Percentiles rank a stretch among this genome's conserved stretches.
These are phyloP conservation scores for Sebastes baramenuke DNA, from an alignment of 2,797 vertebrate genomes.

Conservation along the genomic window DNA sequence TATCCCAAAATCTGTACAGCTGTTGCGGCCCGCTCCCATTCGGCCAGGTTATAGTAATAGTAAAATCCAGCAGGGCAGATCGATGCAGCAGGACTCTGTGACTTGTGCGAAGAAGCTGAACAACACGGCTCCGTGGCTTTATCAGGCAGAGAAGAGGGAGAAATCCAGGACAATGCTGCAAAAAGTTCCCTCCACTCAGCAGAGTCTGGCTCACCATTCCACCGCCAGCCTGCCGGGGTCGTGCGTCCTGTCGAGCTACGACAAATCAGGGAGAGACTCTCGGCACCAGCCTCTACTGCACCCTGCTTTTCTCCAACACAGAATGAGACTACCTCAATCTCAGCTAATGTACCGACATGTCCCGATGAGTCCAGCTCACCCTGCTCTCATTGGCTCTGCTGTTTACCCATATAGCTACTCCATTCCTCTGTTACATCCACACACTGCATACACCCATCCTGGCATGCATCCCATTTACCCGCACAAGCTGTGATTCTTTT, in stretches of 20 bases:
- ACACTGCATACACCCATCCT: conserved; percentile 69
- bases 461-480: conserved; percentile 78
- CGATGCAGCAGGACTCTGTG: conserved; percentile 60
- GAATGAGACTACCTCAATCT: conserved; percentile 80
- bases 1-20: conserved; percentile 71
- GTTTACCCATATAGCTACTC: conserved; percentile 80
- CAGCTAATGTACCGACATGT: conserved; percentile 78
- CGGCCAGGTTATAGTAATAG: conserved; percentile 30
- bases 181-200: conserved; percentile 59
- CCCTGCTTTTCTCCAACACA: conserved; percentile 81
- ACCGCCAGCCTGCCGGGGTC: conserved; percentile 27
- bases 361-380: conserved; percentile 65
- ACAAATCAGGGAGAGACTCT: conserved; percentile 69
- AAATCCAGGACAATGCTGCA: conserved; percentile 64
- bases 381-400: conserved; percentile 72
- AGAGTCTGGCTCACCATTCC: conserved; percentile 62
- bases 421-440: conserved; percentile 78
- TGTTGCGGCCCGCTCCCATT: conserved; percentile 70
- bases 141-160: conserved; percentile 75
- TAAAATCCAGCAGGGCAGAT: conserved; percentile 54
- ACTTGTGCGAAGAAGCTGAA: conserved; percentile 71
- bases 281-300: conserved; percentile 63
- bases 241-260: conserved; percentile 63
- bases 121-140: conserved; percentile 63
- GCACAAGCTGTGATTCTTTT: conserved; percentile 77